Conservation (phyloP, 1,140 invertebrate species). For the Ooceraea biroi region DNA sequence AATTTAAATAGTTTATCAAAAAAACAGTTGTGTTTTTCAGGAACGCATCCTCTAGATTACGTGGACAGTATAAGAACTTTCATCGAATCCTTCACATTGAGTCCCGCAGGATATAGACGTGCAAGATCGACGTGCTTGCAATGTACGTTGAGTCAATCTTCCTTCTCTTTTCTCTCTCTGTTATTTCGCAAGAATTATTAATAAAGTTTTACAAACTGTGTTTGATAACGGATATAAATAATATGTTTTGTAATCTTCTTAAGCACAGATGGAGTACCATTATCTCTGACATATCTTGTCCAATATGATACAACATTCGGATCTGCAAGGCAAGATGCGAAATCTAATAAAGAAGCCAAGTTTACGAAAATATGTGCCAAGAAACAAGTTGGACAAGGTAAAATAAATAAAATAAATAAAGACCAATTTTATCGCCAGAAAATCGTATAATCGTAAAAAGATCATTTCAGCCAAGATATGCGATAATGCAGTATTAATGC, state of each 20-base stretch:
- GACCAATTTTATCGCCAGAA: not conserved
- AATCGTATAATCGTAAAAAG: constrained; percentile 19
- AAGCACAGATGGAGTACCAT: constrained; percentile 72
- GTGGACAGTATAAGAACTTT: constrained; percentile 78
- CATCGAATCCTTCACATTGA: constrained; percentile 78
- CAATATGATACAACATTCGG: constrained; percentile 78
- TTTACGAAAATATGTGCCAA: constrained; percentile 78
- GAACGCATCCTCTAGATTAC: constrained; percentile 70
- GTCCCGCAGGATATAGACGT: constrained; percentile 81
- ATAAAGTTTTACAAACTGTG: constrained; percentile 6
- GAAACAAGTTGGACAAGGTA: constrained; percentile 78
- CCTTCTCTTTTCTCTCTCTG: not conserved
- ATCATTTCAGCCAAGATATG: not conserved
- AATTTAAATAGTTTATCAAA: not conserved
- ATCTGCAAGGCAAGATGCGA: constrained; percentile 71
- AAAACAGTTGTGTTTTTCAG: constrained; percentile 68
- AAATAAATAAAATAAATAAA: not conserved
- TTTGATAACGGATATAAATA: constrained; percentile 9
- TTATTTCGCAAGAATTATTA: constrained; percentile 23
- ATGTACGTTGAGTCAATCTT: constrained; percentile 70
- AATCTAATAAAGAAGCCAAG: constrained; percentile 73
- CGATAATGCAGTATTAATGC: not conserved
- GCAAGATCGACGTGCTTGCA: constrained; percentile 80
- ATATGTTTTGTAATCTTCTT: constrained; percentile 25
- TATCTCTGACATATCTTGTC: constrained; percentile 79